These are phyloP conservation scores for Hemiprocne comata DNA, from an alignment of 2,113 vertebrate species.

Conservation along the genomic window DNA sequence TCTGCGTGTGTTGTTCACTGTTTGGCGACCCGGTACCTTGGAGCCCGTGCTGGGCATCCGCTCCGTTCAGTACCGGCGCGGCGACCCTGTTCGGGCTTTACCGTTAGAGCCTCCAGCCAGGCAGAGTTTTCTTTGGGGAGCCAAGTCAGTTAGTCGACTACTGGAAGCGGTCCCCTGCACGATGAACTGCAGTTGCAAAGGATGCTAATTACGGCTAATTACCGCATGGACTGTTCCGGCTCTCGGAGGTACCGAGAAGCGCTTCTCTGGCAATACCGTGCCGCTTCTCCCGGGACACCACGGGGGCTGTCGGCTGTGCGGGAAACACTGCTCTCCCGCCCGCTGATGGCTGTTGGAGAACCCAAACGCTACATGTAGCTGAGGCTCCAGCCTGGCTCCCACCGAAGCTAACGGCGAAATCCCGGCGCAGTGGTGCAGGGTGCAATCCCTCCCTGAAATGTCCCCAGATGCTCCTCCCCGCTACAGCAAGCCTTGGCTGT, in stretches of 20 bases:
- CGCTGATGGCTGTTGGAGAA: not conserved
- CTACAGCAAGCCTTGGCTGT: not conserved
- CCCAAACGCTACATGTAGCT: not conserved
- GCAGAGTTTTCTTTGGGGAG: not conserved
- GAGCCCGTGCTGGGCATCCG: not conserved
- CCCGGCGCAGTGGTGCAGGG: not conserved
- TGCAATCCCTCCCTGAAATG: not conserved
- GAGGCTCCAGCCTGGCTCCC: not conserved
- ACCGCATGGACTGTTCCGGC: not conserved
- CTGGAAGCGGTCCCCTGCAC: not conserved
- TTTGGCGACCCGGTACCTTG: not conserved
- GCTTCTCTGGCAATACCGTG: not conserved
- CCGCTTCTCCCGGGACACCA: not conserved
- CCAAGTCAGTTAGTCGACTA: not conserved
- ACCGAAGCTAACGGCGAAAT: not conserved
- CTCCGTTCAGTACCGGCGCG: not conserved
- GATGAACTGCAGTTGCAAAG: not conserved
- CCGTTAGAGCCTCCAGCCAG: not conserved
- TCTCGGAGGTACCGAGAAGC: not conserved
- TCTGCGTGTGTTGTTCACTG: accelerated
- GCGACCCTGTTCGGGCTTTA: not conserved
- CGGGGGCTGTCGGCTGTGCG: not conserved
- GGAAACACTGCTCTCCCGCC: not conserved
- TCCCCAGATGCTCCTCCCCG: not conserved
- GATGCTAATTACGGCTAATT: not conserved